Base-by-base conservation (phyloP, 2,797 vertebrate species). In the Choloepus didactylus region DNA sequence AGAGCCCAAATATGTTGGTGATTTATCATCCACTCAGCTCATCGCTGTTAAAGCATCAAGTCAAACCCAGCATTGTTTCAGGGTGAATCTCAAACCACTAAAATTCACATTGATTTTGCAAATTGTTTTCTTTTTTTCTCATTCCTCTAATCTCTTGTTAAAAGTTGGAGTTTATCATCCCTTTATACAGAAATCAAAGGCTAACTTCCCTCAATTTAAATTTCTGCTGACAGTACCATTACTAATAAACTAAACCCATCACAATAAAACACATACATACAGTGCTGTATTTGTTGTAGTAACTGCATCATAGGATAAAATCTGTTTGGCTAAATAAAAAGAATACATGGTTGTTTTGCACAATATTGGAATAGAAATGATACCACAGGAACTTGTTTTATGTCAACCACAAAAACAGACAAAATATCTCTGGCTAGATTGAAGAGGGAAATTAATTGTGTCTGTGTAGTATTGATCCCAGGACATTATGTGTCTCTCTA, bases 311-410 rank as follows among this genome's bases (percentile, higher is more conserved):
- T 46, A 84, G 94, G 73, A 79, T 93, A 96, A 94, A 97, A 97
- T 9, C 25, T 90, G 94, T 81, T 77, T 67, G 35, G 89, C 91
- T 79, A 92, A 97, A 97, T 97, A 86, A 94, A 89, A 72, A 96
- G 83, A 97, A 95, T 89, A 97, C 82, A 94, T 4, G 62, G 82
- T 46, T 94, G 94, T 93, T 95, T 82, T 89, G 86, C 51, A 94
- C 81, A 84, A 94, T 70, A 91, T 85, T 92, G 93, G 92, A 95
- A 89, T 6, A 95, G 84, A 18, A 81, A 83, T 10, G 23, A 94
- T 96, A 97, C 95, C 79, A 97, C 81, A 97, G 83, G 92, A 97
- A 96, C 96, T 96, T 94, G 95, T 46, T 96, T 97, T 75, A 96
- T 96, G 94, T 96, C 98, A 97, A 87, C 93, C 73, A 95, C 21